Evolutionary conservation across 2,113 vertebrate genomes (phyloP), one percentile per base, ranked within the genome.

Genomic region (Arizona elegans): DNA sequence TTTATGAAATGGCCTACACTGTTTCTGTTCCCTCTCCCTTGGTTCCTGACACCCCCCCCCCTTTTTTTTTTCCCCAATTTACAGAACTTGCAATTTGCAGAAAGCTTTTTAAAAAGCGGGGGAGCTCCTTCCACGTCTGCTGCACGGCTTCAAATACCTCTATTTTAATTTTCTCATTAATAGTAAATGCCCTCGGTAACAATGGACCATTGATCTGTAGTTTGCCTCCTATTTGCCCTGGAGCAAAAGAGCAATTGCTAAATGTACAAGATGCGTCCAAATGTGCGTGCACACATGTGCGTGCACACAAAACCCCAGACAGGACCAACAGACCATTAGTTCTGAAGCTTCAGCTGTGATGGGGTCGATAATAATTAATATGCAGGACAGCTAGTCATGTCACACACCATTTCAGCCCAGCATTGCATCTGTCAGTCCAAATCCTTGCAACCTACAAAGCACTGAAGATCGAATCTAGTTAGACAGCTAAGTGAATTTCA

Each of bases 401-500:
- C 97, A 96, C 97, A 96, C 97, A 95, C 97, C 97, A 96, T 97
- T 97, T 96, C 97, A 97, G 96, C 94, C 96, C 92, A 93, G 96
- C 95, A 95, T 94, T 96, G 97, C 97, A 98, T 96, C 98, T 98
- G 97, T 98, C 98, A 97, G 97, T 96, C 97, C 97, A 95, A 97
- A 98, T 98, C 86, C 95, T 94, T 95, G 91, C 95, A 93, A 52
- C 93, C 65, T 88, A 93, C 85, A 91, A 96, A 96, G 96, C 97
- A 96, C 92, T 97, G 96, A 96, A 96, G 95, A 58, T 97, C 53
- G 93, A 97, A 98, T 97, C 97, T 96, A 95, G 97, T 98, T 98
- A 98, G 98, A 98, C 98, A 97, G 98, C 97, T 97, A 98, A 98
- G 95, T 96, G 97, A 98, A 98, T 98, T 97, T 98, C 96, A 97